phyloP scores from a whole-genome alignment of 2,797 vertebrate genomes.

The Myripristis murdjan region DNA sequence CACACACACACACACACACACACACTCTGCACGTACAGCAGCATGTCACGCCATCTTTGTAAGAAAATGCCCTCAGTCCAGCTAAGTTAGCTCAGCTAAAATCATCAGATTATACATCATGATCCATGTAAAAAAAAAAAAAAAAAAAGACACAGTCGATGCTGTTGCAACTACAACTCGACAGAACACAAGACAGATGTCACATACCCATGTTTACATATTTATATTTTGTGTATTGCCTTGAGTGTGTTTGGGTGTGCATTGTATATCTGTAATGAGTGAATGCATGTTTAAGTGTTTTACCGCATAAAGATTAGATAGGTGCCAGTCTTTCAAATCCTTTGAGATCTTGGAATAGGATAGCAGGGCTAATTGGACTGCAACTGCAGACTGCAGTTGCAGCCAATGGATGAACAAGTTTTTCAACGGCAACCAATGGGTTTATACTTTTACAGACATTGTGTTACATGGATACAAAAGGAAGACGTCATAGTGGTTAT shows the following conservation, averaged over 20 bases:
- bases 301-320: slow-evolving; percentile 19
- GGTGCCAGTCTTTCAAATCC: slow-evolving; percentile 22
- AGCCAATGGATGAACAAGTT: slow-evolving; percentile 25
- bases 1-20: slow-evolving; percentile 23
- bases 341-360: slow-evolving; percentile 20
- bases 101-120: slow-evolving; percentile 43
- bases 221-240: slow-evolving; percentile 20
- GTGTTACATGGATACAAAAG: slow-evolving; percentile 60
- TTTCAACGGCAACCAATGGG: slow-evolving; percentile 47
- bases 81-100: slow-evolving; percentile 65
- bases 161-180: slow-evolving; percentile 38
- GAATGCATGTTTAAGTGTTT: slow-evolving; percentile 35
- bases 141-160: slow-evolving; percentile 50
- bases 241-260: slow-evolving; percentile 18
- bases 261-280: slow-evolving; percentile 8
- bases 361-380: slow-evolving; percentile 67
- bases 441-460: slow-evolving; percentile 34
- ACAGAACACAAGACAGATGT: slow-evolving; percentile 33
- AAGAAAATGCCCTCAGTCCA: slow-evolving; percentile 73
- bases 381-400: slow-evolving; percentile 36
- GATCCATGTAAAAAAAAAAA: slow-evolving; percentile 43
- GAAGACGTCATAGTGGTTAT: slow-evolving; percentile 57
- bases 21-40: slow-evolving; percentile 49
- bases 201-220: slow-evolving; percentile 33
- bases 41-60: slow-evolving; percentile 52